Evolutionary conservation across 2,113 vertebrate species (phyloP).

Genomic region (Nesoenas mayeri): DNA sequence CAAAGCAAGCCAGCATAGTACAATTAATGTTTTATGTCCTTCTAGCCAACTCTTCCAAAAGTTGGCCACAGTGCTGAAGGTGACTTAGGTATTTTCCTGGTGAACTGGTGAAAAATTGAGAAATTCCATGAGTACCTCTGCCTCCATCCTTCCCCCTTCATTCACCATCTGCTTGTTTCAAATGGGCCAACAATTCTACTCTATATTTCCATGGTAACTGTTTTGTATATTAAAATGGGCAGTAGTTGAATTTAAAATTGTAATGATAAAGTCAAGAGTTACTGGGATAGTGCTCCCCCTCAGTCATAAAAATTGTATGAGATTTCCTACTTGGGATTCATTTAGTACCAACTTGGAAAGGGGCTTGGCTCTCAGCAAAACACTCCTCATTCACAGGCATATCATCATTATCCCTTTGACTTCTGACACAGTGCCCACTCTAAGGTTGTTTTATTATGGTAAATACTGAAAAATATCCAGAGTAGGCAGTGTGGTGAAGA

Average conservation of each 20-base stretch:
- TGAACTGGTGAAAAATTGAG: neutral
- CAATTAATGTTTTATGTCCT: neutral
- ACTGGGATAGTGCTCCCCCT: neutral
- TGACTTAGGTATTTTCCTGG: neutral
- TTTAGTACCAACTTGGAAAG: neutral
- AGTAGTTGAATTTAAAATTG: slow-evolving; percentile 36
- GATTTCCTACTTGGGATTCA: neutral
- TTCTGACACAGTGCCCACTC: neutral
- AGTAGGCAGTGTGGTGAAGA: neutral
- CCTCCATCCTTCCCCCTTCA: neutral
- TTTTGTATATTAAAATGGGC: slow-evolving; percentile 47
- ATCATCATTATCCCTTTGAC: slow-evolving; percentile 31
- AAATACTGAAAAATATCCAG: slow-evolving; percentile 14
- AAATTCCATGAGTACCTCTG: neutral
- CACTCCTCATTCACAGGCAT: neutral
- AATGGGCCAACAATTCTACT: slow-evolving; percentile 19
- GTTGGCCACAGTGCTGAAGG: neutral
- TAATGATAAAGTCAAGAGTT: slow-evolving; percentile 22
- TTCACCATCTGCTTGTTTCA: slow-evolving; percentile 34
- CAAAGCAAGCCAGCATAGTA: neutral
- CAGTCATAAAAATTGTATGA: slow-evolving; percentile 30
- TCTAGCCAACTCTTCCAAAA: neutral
- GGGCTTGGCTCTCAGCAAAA: slow-evolving; percentile 17
- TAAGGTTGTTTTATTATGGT: slow-evolving; percentile 1
- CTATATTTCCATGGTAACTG: slow-evolving; percentile 35